A percentile compares a stretch with the other conserved stretches of the same genome.
These are phyloP conservation scores for Meloidogyne chitwoodi DNA, from an alignment of 1,140 invertebrate genomes.

Conservation along the genomic window DNA sequence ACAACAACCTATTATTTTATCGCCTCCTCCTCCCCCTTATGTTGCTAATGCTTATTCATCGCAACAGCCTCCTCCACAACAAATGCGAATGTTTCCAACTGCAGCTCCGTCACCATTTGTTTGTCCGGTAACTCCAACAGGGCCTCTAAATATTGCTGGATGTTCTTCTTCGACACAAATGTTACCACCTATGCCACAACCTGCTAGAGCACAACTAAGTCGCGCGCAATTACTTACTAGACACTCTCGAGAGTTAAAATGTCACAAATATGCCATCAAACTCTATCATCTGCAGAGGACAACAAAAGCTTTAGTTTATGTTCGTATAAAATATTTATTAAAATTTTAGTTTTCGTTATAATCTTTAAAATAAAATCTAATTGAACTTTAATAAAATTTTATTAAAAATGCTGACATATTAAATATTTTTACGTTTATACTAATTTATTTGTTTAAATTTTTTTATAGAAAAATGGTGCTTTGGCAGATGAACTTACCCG, in stretches of 20 bases:
- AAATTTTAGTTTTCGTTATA: neutral
- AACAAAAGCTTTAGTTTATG: conserved; percentile 34
- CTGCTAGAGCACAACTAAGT: conserved; percentile 16
- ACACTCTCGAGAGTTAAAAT: conserved; percentile 19
- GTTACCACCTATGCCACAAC: conserved; percentile 10
- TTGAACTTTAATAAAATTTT: no score
- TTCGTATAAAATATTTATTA: conserved; percentile 1
- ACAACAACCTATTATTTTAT: neutral
- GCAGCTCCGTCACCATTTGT: neutral
- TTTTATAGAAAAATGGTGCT: conserved; percentile 41
- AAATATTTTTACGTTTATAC: neutral
- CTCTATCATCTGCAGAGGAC: conserved; percentile 33
- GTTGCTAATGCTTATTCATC: neutral
- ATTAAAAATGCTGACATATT: no score
- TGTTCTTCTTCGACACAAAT: neutral
- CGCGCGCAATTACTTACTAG: conserved; percentile 16
- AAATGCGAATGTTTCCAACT: neutral
- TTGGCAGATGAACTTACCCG: conserved; percentile 39
- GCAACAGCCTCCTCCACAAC: neutral
- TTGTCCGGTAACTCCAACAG: neutral
- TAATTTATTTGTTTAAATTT: neutral
- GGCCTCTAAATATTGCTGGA: neutral
- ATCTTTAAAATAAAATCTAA: no score
- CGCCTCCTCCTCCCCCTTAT: conserved; percentile 3
- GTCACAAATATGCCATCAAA: conserved; percentile 27